Conservation (phyloP, 1,140 invertebrate species). For the Dinothrombium tinctorium region DNA sequence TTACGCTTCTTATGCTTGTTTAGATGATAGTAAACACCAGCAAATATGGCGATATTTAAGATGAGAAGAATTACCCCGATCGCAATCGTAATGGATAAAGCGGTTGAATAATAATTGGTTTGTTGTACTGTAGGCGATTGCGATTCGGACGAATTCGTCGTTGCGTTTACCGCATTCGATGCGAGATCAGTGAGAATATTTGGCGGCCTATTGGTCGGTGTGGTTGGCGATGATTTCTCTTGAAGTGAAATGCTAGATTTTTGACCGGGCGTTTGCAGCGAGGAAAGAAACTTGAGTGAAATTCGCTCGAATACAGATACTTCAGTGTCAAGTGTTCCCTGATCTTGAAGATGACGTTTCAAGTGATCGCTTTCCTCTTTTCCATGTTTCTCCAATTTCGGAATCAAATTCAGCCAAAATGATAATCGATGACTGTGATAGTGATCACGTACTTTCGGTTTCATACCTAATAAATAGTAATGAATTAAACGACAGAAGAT, state of each 20-base stretch:
- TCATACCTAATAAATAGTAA: conserved; percentile 36
- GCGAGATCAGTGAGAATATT: not conserved
- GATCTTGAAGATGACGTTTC: not conserved
- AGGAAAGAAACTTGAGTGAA: conserved; percentile 1
- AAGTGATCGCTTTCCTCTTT: not conserved
- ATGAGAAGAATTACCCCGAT: conserved; percentile 66
- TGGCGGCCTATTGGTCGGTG: not conserved
- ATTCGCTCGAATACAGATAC: not conserved
- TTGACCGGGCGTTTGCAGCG: not conserved
- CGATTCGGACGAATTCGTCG: not conserved
- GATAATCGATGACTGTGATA: conserved; percentile 83
- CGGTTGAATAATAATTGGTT: conserved; percentile 39
- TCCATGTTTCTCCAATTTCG: conserved; percentile 36
- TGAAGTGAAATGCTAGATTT: not conserved
- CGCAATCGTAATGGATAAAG: conserved; percentile 64
- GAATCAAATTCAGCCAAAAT: conserved; percentile 85
- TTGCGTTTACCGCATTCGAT: not conserved
- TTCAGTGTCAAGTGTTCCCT: not conserved
- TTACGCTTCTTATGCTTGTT: not conserved
- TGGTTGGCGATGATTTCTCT: not conserved
- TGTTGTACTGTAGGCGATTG: not conserved
- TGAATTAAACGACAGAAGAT: too few relatives aligned
- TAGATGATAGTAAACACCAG: conserved; percentile 22
- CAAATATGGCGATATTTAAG: conserved; percentile 74
- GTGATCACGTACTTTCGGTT: conserved; percentile 71